A percentile compares a stretch with the other conserved stretches of the same genome.
phyloP scores from a whole-genome alignment of 2,113 vertebrate species.

The Syngnathus floridae region DNA sequence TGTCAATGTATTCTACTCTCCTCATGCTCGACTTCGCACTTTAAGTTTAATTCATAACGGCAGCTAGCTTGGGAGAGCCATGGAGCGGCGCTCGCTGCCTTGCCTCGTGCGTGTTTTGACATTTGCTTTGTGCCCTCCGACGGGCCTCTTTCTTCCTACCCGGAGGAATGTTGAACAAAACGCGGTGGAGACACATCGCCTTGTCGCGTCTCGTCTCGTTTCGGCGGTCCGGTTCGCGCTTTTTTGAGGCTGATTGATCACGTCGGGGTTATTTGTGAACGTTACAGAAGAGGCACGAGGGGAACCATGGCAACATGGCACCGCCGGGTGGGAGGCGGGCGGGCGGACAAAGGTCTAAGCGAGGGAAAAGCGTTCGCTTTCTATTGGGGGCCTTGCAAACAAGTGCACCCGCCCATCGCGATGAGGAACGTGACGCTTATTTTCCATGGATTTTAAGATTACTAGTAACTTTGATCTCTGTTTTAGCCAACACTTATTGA shows the following conservation, averaged over 20 bases:
- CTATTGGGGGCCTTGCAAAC: slow-evolving; percentile 6
- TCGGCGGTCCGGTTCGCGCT: slow-evolving; percentile 38
- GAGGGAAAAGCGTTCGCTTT: slow-evolving; percentile 27
- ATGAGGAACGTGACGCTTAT: neutral
- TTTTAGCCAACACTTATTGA: neutral
- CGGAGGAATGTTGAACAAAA: neutral
- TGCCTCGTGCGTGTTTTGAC: neutral
- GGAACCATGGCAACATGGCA: slow-evolving; percentile 70
- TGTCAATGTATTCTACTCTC: neutral
- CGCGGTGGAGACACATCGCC: neutral
- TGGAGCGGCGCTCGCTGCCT: neutral
- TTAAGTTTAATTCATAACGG: neutral
- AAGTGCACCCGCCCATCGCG: slow-evolving; percentile 5
- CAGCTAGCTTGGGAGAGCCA: slow-evolving; percentile 1
- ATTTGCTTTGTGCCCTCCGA: slow-evolving; percentile 4
- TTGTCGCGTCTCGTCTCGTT: neutral
- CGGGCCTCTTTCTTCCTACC: neutral
- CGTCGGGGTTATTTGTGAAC: slow-evolving; percentile 53
- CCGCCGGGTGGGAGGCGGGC: slow-evolving; percentile 43
- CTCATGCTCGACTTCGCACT: neutral
- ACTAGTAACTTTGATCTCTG: neutral
- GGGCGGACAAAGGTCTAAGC: slow-evolving; percentile 64
- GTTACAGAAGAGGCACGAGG: slow-evolving; percentile 52
- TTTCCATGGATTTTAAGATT: neutral
- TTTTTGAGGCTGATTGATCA: slow-evolving; percentile 64